Conservation (phyloP, 2,113 vertebrate genomes). For the Psilopsiagon aurifrons region DNA sequence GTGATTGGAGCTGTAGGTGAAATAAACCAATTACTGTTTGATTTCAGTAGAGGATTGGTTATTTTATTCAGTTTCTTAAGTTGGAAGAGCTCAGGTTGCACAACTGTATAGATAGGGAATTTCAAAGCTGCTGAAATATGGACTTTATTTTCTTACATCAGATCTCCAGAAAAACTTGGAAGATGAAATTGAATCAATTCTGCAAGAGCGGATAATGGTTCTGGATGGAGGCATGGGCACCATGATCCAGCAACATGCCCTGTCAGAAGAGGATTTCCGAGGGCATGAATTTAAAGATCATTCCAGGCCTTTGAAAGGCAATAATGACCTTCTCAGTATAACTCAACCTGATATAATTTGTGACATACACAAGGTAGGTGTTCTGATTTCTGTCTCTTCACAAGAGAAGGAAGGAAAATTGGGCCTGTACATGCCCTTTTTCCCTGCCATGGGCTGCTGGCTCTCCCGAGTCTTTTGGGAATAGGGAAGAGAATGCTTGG, state of each 20-base stretch:
- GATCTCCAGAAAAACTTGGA: conserved; percentile 49
- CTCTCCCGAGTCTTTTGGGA: neutral
- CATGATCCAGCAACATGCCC: conserved; percentile 88
- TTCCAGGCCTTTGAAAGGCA: conserved; percentile 85
- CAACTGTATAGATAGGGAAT: neutral
- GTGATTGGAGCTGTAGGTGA: neutral
- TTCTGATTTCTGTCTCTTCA: neutral
- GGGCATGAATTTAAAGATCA: conserved; percentile 89
- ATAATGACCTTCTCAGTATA: conserved; percentile 95
- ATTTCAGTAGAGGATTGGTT: neutral
- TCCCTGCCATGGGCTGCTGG: neutral
- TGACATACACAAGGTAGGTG: conserved; percentile 90
- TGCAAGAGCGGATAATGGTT: conserved; percentile 89
- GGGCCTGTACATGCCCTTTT: neutral
- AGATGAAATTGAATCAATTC: conserved; percentile 79
- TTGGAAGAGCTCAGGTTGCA: neutral
- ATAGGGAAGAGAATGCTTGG: neutral
- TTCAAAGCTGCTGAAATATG: neutral
- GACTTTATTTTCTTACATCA: conserved; percentile 3
- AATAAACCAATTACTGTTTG: neutral
- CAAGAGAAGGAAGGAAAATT: neutral
- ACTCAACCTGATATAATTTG: conserved; percentile 87
- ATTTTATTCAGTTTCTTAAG: neutral
- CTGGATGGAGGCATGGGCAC: conserved; percentile 98
- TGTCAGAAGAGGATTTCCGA: conserved; percentile 87